phyloP scores from a whole-genome alignment of 2,113 vertebrate genomes.

The Caloenas nicobarica region DNA sequence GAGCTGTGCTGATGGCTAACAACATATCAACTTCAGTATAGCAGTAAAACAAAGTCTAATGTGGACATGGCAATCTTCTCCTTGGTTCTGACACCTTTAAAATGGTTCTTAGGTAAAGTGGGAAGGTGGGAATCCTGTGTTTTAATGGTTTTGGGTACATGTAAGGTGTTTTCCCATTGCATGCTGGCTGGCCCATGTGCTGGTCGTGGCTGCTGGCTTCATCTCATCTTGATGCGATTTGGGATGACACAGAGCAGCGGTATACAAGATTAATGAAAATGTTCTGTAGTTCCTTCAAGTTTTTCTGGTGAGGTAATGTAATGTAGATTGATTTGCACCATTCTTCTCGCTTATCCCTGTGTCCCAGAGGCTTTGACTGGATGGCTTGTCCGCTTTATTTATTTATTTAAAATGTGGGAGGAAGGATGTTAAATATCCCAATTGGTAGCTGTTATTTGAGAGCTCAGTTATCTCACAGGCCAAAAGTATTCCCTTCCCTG shows the following conservation, averaged over 20 bases:
- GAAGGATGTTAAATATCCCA: neutral
- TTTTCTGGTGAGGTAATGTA: slow-evolving; percentile 25
- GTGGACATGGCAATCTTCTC: neutral
- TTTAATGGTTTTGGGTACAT: neutral
- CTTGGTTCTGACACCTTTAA: neutral
- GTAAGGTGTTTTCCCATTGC: neutral
- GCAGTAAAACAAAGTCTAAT: neutral
- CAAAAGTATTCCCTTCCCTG: neutral
- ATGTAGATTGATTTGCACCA: slow-evolving; percentile 41
- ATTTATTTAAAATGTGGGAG: neutral
- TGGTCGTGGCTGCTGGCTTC: neutral
- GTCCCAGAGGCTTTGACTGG: neutral
- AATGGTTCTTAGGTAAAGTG: neutral
- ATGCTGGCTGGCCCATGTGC: neutral
- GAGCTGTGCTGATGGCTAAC: neutral
- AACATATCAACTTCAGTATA: accelerated
- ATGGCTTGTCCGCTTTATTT: slow-evolving; percentile 1
- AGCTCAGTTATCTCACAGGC: neutral
- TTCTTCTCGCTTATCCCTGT: neutral
- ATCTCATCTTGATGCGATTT: neutral
- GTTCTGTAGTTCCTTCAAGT: slow-evolving; percentile 14
- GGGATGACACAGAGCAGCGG: neutral
- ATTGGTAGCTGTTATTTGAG: neutral
- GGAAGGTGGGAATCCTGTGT: neutral
- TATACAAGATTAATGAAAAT: slow-evolving; percentile 31